phyloP scores from a whole-genome alignment of 2,888 invertebrate species.

The Ormyrus thymus region DNA sequence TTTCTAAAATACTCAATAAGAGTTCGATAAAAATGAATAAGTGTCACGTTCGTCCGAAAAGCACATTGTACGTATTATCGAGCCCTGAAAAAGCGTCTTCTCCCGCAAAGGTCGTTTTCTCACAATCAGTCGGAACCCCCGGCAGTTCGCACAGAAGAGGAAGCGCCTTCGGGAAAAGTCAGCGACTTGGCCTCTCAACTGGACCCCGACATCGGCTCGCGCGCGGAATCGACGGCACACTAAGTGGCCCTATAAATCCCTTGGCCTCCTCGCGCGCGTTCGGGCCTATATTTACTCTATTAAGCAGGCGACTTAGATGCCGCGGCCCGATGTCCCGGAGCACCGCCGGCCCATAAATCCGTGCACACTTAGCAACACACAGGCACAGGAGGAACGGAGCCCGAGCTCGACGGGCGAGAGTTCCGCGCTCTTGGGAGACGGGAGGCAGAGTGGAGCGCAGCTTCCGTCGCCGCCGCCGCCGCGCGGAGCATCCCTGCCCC shows the following conservation, averaged over 20 bases:
- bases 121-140: slow-evolving; percentile 47
- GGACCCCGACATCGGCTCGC: neutral
- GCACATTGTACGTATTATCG: too few relatives aligned
- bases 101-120: slow-evolving; percentile 41
- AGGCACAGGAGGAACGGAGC: slow-evolving; percentile 2
- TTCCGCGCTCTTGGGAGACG: slow-evolving; percentile 60
- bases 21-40: too few relatives aligned
- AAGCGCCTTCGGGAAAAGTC: slow-evolving; percentile 38
- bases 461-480: slow-evolving; percentile 25
- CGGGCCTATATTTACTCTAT: slow-evolving; percentile 74
- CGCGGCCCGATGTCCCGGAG: slow-evolving; percentile 67
- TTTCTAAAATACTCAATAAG: too few relatives aligned
- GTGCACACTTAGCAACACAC: slow-evolving; percentile 16
- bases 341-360: slow-evolving; percentile 68
- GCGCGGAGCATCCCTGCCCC: neutral
- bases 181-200: neutral
- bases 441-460: slow-evolving; percentile 62
- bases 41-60: too few relatives aligned
- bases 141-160: slow-evolving; percentile 17
- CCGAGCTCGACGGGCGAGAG: slow-evolving; percentile 61
- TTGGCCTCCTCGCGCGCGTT: slow-evolving; percentile 58
- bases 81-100: neutral
- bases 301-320: slow-evolving; percentile 72
- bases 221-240: slow-evolving; percentile 54
- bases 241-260: slow-evolving; percentile 73